These are phyloP conservation scores for Perca schrenkii DNA, from an alignment of 2,113 vertebrate species.

Conservation along the genomic window DNA sequence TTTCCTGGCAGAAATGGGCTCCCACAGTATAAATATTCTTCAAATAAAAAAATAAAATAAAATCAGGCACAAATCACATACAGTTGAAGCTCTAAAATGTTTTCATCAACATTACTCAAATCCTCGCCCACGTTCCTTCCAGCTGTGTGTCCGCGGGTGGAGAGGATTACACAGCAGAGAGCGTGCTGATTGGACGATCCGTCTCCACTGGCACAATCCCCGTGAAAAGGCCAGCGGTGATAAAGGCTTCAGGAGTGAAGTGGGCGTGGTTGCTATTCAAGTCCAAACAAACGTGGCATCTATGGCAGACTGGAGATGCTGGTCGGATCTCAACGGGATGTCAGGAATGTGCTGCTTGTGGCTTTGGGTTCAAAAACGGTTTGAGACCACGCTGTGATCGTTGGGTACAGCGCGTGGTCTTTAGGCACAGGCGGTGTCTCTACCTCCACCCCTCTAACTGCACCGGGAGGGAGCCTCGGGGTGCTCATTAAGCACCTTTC, in stretches of 20 bases:
- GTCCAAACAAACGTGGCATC: conserved; percentile 3
- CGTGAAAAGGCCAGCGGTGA: conserved; percentile 37
- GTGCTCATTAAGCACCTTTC: conserved; percentile 18
- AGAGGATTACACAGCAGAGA: conserved; percentile 31
- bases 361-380: conserved; percentile 38
- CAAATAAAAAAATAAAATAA: conserved; percentile 14
- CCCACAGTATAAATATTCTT: conserved; percentile 33
- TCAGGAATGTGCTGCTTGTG: conserved; percentile 54
- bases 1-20: conserved; percentile 20
- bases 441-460: conserved; percentile 36
- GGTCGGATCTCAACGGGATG: conserved; percentile 6
- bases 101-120: conserved; percentile 16
- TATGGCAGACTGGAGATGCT: conserved; percentile 12
- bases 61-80: conserved; percentile 52
- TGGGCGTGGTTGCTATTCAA: background rate
- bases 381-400: conserved; percentile 13
- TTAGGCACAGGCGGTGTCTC: conserved; percentile 78
- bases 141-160: conserved; percentile 20
- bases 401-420: conserved; percentile 70
- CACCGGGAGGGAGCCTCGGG: conserved; percentile 28
- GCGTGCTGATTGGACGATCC: conserved; percentile 11
- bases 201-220: background rate
- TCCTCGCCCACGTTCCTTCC: background rate
- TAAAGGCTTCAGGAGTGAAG: conserved; percentile 24
- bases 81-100: conserved; percentile 44